Conservation (phyloP, 1,140 invertebrate genomes). For the Bombus cullumanus region DNA sequence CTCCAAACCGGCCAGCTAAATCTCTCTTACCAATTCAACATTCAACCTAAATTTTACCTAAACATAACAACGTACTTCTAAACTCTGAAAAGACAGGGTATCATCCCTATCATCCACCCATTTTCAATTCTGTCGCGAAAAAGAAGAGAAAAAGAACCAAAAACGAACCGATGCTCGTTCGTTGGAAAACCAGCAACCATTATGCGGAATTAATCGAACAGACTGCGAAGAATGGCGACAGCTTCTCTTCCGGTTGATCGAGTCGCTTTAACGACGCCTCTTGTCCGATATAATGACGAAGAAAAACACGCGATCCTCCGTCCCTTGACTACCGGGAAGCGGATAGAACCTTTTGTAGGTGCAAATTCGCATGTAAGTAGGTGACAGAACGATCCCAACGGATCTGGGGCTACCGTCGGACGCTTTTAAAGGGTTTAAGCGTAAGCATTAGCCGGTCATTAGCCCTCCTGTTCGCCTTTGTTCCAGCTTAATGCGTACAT, state of each 20-base stretch:
- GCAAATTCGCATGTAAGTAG: slow-evolving; percentile 75
- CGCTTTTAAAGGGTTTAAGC: slow-evolving; percentile 70
- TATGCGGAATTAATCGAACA: slow-evolving; percentile 54
- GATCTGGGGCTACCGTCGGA: slow-evolving; percentile 30
- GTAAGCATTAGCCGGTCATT: slow-evolving; percentile 60
- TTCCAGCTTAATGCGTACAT: slow-evolving; percentile 51
- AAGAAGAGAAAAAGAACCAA: background rate
- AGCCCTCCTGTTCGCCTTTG: slow-evolving; percentile 60
- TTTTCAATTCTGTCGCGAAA: background rate
- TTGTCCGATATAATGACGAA: background rate
- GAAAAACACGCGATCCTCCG: slow-evolving; percentile 11
- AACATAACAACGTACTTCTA: background rate
- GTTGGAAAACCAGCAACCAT: background rate
- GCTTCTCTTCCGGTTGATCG: slow-evolving; percentile 41
- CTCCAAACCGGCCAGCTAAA: background rate
- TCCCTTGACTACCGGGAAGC: background rate
- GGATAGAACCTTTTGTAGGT: slow-evolving; percentile 61
- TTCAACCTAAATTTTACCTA: background rate
- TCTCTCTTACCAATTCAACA: background rate
- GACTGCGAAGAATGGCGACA: slow-evolving; percentile 14
- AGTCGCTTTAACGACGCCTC: slow-evolving; percentile 25
- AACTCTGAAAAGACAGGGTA: background rate
- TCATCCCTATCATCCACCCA: background rate
- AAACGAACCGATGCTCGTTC: background rate
- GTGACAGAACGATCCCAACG: slow-evolving; percentile 39